Evolutionary conservation across 2,113 vertebrate genomes (phyloP).

Genomic region (Caranx melampygus): DNA sequence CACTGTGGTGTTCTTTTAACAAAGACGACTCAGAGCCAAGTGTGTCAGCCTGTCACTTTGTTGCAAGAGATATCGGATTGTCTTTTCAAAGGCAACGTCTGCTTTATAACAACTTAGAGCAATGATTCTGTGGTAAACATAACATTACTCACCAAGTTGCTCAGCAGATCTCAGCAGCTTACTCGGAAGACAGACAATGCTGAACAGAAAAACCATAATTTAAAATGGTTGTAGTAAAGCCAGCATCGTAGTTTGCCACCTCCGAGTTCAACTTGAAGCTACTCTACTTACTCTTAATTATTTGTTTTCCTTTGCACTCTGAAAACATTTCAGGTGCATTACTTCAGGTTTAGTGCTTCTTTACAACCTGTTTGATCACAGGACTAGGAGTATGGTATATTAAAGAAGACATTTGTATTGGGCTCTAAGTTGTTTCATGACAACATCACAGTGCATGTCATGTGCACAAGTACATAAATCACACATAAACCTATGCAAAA

Average conservation of each 20-base stretch:
- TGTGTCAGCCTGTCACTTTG: background rate
- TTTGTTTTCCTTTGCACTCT: background rate
- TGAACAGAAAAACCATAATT: background rate
- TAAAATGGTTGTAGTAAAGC: background rate
- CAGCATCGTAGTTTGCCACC: background rate
- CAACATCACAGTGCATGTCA: too few relatives aligned
- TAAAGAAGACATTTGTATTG: too few relatives aligned
- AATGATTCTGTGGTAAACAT: background rate
- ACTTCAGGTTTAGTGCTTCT: background rate
- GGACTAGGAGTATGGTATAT: too few relatives aligned
- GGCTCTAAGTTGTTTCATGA: too few relatives aligned
- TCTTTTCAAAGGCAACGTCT: background rate
- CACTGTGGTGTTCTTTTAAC: constrained; percentile 20
- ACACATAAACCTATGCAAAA: too few relatives aligned
- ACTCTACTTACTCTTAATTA: background rate
- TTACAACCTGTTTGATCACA: too few relatives aligned
- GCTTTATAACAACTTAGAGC: background rate
- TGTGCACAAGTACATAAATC: too few relatives aligned
- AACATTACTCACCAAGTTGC: background rate
- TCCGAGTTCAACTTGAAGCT: background rate
- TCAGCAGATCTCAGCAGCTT: background rate
- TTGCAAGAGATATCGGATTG: background rate
- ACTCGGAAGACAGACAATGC: background rate
- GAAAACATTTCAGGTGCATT: background rate
- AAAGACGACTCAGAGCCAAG: background rate